phyloP scores from a whole-genome alignment of 2,888 invertebrate genomes.

The Escarpia spicata region DNA sequence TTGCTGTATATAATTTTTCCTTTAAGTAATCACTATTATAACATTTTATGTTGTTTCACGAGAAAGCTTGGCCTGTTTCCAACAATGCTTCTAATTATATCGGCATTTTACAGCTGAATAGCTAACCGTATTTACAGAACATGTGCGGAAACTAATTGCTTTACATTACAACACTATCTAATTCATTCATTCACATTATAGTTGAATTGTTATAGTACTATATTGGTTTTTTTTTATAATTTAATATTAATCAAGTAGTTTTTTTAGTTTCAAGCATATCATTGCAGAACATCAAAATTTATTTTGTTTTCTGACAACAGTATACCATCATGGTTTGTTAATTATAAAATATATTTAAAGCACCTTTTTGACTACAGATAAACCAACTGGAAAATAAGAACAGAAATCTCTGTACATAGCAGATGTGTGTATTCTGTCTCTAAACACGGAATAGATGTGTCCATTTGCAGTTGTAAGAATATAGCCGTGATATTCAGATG shows the following conservation, averaged over 20 bases:
- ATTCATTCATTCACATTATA: not conserved
- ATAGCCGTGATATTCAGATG: too few species aligned
- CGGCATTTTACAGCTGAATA: too few species aligned
- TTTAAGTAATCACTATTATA: not conserved
- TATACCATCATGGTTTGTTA: not conserved
- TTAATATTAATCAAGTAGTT: not conserved
- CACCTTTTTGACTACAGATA: not conserved
- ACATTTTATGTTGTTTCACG: not conserved
- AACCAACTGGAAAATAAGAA: not conserved
- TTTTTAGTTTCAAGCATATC: not conserved
- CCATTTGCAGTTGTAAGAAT: too few species aligned
- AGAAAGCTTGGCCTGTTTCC: not conserved
- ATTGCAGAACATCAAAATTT: not conserved
- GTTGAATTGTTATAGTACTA: not conserved
- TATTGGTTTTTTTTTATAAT: not conserved
- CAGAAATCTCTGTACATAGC: not conserved
- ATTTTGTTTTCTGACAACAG: not conserved
- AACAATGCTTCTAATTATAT: not conserved
- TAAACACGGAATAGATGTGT: not conserved
- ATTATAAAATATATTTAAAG: not conserved
- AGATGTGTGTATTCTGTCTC: not conserved
- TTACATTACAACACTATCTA: not conserved
- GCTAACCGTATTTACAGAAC: not conserved
- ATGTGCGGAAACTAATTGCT: not conserved
- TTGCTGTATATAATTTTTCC: slow-evolving; percentile 12